Evolutionary conservation across 2,113 vertebrate genomes (phyloP).

Genomic region (Centrocercus urophasianus): DNA sequence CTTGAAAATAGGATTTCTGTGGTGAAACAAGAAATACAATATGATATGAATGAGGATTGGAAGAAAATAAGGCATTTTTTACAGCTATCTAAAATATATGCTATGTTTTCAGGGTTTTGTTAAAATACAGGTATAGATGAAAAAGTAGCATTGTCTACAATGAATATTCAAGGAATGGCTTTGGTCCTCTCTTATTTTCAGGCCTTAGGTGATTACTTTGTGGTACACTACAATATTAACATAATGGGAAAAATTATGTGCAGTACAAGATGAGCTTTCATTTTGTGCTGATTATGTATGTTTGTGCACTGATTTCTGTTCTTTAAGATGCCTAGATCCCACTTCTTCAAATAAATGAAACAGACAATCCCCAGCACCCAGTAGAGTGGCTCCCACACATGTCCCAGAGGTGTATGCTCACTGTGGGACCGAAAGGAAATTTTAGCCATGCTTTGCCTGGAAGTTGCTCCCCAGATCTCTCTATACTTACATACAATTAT

Average conservation of each 20-base stretch:
- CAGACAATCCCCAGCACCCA: rapidly evolving
- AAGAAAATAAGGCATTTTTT: not conserved
- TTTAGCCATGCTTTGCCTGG: not conserved
- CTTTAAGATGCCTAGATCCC: not conserved
- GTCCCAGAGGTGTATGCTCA: not conserved
- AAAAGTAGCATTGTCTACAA: not conserved
- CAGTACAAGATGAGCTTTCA: not conserved
- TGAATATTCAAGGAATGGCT: not conserved
- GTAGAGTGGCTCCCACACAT: not conserved
- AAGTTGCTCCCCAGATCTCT: not conserved
- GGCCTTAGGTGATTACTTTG: not conserved
- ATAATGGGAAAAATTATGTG: not conserved
- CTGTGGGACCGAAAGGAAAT: not conserved
- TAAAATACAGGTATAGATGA: not conserved
- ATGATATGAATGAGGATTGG: not conserved
- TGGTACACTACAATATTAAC: not conserved
- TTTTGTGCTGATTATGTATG: not conserved
- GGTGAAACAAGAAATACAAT: not conserved
- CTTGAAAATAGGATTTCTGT: not conserved
- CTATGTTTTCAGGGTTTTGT: not conserved
- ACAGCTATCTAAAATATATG: not conserved
- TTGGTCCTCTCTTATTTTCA: not conserved
- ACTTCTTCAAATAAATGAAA: not conserved
- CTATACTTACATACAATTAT: not conserved
- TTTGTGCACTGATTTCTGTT: not conserved